A percentile compares a stretch with the other conserved stretches of the same genome.
These are phyloP conservation scores for Colletes gigas DNA, from an alignment of 1,140 invertebrate species.

Conservation along the genomic window DNA sequence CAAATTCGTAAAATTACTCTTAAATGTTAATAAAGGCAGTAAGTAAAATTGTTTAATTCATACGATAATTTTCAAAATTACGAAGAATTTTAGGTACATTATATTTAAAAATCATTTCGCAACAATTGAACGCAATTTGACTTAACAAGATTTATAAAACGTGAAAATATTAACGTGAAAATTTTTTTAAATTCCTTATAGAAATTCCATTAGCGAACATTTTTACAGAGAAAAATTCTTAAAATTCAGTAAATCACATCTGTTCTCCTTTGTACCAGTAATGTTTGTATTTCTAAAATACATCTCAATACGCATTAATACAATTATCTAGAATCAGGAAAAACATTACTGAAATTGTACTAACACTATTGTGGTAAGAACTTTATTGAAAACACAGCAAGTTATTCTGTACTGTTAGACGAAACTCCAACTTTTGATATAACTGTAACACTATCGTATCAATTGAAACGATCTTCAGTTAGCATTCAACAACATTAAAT, in stretches of 20 bases:
- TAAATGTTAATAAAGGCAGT: conserved; percentile 1
- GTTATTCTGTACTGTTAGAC: conserved; percentile 25
- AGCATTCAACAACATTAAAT: conserved; percentile 41
- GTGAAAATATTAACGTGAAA: conserved; percentile 34
- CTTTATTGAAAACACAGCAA: conserved; percentile 25
- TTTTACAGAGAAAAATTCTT: conserved; percentile 27
- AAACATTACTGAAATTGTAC: conserved; percentile 19
- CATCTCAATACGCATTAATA: conserved; percentile 12
- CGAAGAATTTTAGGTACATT: background rate
- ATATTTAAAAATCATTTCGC: background rate
- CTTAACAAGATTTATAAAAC: conserved; percentile 31
- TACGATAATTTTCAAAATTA: background rate
- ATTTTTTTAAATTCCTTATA: conserved; percentile 41
- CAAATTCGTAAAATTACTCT: conserved; percentile 3
- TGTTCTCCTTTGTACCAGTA: conserved; percentile 28
- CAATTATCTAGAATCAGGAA: background rate
- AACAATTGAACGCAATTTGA: conserved; percentile 15
- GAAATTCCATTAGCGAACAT: conserved; percentile 46
- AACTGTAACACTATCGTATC: conserved; percentile 38
- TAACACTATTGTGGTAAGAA: conserved; percentile 2
- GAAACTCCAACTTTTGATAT: conserved; percentile 9
- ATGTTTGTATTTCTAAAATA: conserved; percentile 9
- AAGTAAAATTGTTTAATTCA: conserved; percentile 8
- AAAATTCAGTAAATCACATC: conserved; percentile 42
- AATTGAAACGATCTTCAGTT: conserved; percentile 52